Percentiles rank a stretch among this genome's conserved stretches.
phyloP scores from a whole-genome alignment of 1,140 invertebrate genomes.

The Scaptomyza graminum region DNA sequence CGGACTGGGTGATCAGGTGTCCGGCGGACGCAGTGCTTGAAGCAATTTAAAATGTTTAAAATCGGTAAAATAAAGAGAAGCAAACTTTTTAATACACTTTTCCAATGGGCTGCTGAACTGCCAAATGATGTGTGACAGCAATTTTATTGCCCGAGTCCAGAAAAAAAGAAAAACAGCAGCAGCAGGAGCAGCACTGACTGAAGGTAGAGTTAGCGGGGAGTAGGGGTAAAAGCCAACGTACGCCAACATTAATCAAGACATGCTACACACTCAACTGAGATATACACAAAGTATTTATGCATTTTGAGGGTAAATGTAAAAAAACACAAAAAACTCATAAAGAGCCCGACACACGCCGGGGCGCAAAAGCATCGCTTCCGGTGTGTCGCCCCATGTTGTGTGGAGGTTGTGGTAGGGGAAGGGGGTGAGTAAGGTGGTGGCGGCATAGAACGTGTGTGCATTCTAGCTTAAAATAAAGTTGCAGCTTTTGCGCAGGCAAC shows the following conservation, averaged over 20 bases:
- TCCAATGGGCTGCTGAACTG: constrained; percentile 12
- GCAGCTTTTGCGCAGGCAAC: constrained; percentile 53
- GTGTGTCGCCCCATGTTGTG: constrained; percentile 54
- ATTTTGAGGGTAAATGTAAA: constrained; percentile 66
- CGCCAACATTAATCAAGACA: constrained; percentile 81
- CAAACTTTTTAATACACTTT: constrained; percentile 34
- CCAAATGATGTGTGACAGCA: constrained; percentile 79
- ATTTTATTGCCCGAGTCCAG: constrained; percentile 63
- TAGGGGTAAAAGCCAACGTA: constrained; percentile 75
- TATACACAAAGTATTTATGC: constrained; percentile 65
- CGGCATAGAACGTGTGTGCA: constrained; percentile 64
- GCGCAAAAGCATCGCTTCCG: constrained; percentile 79
- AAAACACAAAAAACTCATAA: constrained; percentile 48
- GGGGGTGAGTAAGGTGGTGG: background rate
- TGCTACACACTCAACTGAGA: constrained; percentile 42
- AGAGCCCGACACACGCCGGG: constrained; percentile 67
- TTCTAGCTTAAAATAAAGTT: constrained; percentile 82
- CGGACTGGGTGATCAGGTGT: constrained; percentile 58
- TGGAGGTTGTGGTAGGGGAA: background rate
- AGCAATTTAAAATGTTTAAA: constrained; percentile 43
- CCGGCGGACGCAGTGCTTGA: constrained; percentile 1
- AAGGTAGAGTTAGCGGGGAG: constrained; percentile 1
- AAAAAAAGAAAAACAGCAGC: background rate
- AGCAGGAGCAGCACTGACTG: background rate
- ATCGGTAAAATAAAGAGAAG: constrained; percentile 12